Conservation (phyloP, 2,113 vertebrate species). For the Phrynosoma blainvillii region DNA sequence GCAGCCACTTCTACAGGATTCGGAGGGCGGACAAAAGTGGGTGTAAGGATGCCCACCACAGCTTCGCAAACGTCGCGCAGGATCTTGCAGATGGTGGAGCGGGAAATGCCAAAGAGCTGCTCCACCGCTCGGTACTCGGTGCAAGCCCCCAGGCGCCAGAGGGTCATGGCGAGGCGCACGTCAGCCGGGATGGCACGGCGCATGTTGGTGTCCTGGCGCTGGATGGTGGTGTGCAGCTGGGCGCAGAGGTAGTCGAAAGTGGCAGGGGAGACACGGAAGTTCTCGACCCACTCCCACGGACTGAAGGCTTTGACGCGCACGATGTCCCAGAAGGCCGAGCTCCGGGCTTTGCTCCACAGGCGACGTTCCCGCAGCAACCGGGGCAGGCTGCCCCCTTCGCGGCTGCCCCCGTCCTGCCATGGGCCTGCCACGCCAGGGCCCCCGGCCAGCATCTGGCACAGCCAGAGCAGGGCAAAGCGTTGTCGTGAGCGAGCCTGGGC, state of each 20-base stretch:
- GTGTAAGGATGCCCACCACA: slow-evolving; percentile 41
- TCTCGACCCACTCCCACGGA: slow-evolving; percentile 42
- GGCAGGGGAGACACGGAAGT: slow-evolving; percentile 32
- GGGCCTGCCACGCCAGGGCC: rapidly evolving
- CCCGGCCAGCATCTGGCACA: not conserved
- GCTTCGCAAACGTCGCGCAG: slow-evolving; percentile 47
- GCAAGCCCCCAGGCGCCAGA: slow-evolving; percentile 42
- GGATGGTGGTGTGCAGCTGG: slow-evolving; percentile 14
- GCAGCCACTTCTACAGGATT: not conserved
- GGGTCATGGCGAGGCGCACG: slow-evolving; percentile 45
- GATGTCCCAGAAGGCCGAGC: slow-evolving; percentile 35
- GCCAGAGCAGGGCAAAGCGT: slow-evolving; percentile 36
- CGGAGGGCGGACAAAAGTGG: not conserved
- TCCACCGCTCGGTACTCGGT: slow-evolving; percentile 39
- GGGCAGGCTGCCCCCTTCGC: rapidly evolving
- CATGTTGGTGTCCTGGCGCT: slow-evolving; percentile 26
- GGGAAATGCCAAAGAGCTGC: slow-evolving; percentile 43
- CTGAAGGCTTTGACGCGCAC: slow-evolving; percentile 45
- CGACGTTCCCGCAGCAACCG: not conserved
- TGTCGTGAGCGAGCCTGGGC: slow-evolving; percentile 11
- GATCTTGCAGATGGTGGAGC: slow-evolving; percentile 39
- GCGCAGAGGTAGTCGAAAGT: slow-evolving; percentile 44
- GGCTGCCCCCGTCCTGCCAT: not conserved
- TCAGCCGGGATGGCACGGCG: slow-evolving; percentile 28
- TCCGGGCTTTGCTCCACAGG: slow-evolving; percentile 21